These are phyloP conservation scores for Bhutanitis thaidina DNA, from an alignment of 2,888 invertebrate species.

Conservation along the genomic window DNA sequence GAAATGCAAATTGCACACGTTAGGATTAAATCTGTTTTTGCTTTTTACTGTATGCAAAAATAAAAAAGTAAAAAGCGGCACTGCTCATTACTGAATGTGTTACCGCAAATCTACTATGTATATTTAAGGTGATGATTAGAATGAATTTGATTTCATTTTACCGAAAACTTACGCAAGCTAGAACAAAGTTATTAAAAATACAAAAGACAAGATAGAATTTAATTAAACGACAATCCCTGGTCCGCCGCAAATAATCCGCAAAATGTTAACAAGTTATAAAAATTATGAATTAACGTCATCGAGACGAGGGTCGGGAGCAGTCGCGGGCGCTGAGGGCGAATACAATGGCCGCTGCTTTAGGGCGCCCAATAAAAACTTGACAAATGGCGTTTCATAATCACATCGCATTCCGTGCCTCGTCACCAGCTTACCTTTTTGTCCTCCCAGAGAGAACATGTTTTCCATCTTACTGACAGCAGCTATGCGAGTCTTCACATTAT, in stretches of 20 bases:
- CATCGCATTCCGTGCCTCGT: constrained; percentile 70
- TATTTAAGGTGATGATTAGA: too few species aligned
- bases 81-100: too few species aligned
- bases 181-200: constrained; percentile 18
- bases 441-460: constrained; percentile 57
- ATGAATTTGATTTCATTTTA: too few species aligned
- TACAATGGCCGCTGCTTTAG: constrained; percentile 65
- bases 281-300: constrained; percentile 72
- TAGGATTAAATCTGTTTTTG: too few species aligned
- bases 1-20: too few species aligned
- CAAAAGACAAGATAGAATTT: constrained; percentile 36
- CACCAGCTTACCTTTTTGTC: constrained; percentile 58
- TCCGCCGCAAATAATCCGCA: constrained; percentile 39
- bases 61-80: too few species aligned
- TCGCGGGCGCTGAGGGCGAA: constrained; percentile 34
- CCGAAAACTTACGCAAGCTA: too few species aligned
- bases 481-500: background rate
- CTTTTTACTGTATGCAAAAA: too few species aligned
- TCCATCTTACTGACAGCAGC: constrained; percentile 31
- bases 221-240: constrained; percentile 41
- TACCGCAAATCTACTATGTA: too few species aligned
- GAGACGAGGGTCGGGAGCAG: constrained; percentile 59
- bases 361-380: constrained; percentile 79
- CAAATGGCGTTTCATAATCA: constrained; percentile 79
- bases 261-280: constrained; percentile 74